Percentiles rank a stretch among this genome's conserved stretches.
Conservation (phyloP, 2,797 vertebrate species). For the Phaenicophaeus curvirostris region DNA sequence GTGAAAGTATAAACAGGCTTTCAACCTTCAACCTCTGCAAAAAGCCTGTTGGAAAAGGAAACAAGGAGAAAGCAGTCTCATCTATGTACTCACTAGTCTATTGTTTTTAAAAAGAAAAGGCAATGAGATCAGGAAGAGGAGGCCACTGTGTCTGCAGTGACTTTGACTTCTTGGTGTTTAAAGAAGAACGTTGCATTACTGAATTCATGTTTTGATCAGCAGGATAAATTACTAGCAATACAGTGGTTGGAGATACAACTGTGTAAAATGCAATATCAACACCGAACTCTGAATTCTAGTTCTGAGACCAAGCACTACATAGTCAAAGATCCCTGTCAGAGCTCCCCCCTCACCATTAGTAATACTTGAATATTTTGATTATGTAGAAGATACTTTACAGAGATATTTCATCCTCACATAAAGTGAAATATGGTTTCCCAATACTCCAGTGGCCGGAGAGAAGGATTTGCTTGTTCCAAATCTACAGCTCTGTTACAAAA, state of each 20-base stretch:
- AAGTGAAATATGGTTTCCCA: neutral
- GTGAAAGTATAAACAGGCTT: neutral
- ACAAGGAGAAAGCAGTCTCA: neutral
- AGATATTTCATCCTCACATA: neutral
- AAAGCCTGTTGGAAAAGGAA: neutral
- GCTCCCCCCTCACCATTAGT: neutral
- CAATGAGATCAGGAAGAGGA: neutral
- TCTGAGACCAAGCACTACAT: neutral
- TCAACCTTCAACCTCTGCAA: neutral
- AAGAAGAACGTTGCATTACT: neutral
- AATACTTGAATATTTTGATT: neutral
- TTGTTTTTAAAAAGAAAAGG: conserved; percentile 13
- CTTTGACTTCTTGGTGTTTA: neutral
- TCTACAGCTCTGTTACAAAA: neutral
- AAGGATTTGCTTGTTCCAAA: neutral
- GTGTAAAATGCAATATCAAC: neutral
- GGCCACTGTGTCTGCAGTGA: neutral
- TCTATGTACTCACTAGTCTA: neutral
- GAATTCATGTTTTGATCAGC: neutral
- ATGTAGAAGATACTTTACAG: neutral
- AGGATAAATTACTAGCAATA: neutral
- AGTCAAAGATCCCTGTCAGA: neutral
- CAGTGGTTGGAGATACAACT: neutral
- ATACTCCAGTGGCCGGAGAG: neutral
- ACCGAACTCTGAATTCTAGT: neutral